These are phyloP conservation scores for Oncorhynchus nerka DNA, from an alignment of 2,113 vertebrate species.

Conservation along the genomic window DNA sequence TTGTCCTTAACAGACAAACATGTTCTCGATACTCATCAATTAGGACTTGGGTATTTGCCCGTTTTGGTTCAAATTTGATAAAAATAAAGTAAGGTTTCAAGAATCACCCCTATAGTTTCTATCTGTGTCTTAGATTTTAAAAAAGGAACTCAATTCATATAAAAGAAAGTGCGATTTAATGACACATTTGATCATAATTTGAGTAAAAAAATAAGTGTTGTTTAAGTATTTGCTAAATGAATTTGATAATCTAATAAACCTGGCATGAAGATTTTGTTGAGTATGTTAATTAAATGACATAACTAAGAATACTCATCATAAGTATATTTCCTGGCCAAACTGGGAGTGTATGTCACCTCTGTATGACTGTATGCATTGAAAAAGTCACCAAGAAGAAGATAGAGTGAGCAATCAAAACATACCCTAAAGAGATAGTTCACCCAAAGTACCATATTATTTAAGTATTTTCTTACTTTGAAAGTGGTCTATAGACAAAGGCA, in stretches of 20 bases:
- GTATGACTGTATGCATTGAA: no score
- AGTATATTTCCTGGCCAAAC: not conserved
- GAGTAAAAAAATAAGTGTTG: not conserved
- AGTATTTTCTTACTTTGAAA: no score
- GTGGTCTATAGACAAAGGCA: no score
- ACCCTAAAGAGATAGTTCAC: no score
- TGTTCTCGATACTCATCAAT: no score
- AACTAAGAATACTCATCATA: not conserved
- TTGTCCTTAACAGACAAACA: not conserved
- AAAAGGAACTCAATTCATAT: not conserved
- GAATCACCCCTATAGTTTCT: not conserved
- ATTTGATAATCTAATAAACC: conserved; percentile 1
- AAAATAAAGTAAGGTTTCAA: no score
- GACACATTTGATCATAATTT: not conserved
- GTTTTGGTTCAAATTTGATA: not conserved
- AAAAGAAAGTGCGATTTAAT: not conserved
- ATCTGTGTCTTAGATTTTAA: not conserved
- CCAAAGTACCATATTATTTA: no score
- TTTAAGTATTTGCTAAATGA: not conserved
- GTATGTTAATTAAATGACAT: not conserved
- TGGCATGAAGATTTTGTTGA: not conserved
- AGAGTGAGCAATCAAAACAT: no score
- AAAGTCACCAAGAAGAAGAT: no score
- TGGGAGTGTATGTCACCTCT: not conserved
- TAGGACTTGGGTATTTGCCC: no score